Percentiles rank a stretch among this genome's conserved stretches.
Conservation (phyloP, 2,113 vertebrate species). For the Rhipidura dahli region DNA sequence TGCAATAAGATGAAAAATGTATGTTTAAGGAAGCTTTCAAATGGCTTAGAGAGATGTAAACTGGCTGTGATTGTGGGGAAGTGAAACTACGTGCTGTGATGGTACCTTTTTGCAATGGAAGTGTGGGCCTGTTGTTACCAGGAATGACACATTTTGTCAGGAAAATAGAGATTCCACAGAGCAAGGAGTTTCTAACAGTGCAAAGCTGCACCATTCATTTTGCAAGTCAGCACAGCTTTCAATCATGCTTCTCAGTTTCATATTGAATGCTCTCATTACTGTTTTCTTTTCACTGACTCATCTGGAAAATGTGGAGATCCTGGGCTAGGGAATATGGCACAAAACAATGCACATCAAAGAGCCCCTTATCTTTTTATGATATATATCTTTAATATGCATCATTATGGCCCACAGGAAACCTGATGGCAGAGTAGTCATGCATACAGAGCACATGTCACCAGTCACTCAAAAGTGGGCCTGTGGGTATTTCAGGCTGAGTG, state of each 20-base stretch:
- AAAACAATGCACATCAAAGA: not conserved
- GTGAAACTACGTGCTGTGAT: not conserved
- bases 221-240: not conserved
- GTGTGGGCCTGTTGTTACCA: not conserved
- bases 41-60: not conserved
- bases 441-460: not conserved
- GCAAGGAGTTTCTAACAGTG: not conserved
- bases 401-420: not conserved
- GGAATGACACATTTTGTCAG: not conserved
- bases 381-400: constrained; percentile 26
- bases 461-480: not conserved
- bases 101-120: not conserved
- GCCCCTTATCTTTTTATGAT: not conserved
- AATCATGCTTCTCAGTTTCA: not conserved
- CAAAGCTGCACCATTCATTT: not conserved
- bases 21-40: not conserved
- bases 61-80: not conserved
- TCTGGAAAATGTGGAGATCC: not conserved
- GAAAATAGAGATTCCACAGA: not conserved
- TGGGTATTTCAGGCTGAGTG: constrained; percentile 34
- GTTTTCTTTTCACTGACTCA: not conserved
- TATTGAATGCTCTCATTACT: not conserved
- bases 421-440: not conserved
- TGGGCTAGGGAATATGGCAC: not conserved
- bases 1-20: not conserved